Evolutionary conservation across 2,888 invertebrate genomes (phyloP), one percentile per base, ranked within the genome.

Genomic region (Latrodectus elegans): DNA sequence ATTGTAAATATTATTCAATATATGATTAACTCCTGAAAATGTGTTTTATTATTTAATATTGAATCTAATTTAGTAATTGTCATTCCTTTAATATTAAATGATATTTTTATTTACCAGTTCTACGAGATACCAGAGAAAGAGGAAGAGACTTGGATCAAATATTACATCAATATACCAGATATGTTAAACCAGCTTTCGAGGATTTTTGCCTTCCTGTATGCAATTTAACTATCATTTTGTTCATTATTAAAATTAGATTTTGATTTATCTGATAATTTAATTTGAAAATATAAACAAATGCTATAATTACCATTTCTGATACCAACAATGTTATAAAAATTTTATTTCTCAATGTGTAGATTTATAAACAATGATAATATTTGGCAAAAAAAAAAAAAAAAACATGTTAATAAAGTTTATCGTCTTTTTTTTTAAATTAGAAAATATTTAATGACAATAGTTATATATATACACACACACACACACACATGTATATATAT

Each of bases 121-220:
- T 98, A 65, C 94, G 99, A 88, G 99, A 99, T 92, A 98, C 98
- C 77, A 96, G 96, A 92, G 98, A 99, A 92, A 94, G 98, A 89
- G 97, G 98, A 0, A 94, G 99, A 67, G 97, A 98, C 92, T 93
- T 99, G 92, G 98, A 99, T 91, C 96, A 97, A 91, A 97, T 99
- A 12, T 94, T 99, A 53, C 96, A 96, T 91, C 99, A 99, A 92
- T 99, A 99, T 93, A 98, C 97, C 95, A 97, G 96, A 91, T 97
- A 96, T 92, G 99, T 99, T 3, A 99, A 99, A 92, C 99, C 99
- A n/a, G 99, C 99, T 4, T 99, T 99, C 92, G 99, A 99, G 92
- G 99, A 99, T 93, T 99, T 99, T 93, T 99, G 99, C 92, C 94
- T 97, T 90, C 99, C 99, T 89, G 97, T 97, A 93, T 95, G 95